Evolutionary conservation across 2,888 invertebrate species (phyloP).

Genomic region (Agonum fuliginosum): DNA sequence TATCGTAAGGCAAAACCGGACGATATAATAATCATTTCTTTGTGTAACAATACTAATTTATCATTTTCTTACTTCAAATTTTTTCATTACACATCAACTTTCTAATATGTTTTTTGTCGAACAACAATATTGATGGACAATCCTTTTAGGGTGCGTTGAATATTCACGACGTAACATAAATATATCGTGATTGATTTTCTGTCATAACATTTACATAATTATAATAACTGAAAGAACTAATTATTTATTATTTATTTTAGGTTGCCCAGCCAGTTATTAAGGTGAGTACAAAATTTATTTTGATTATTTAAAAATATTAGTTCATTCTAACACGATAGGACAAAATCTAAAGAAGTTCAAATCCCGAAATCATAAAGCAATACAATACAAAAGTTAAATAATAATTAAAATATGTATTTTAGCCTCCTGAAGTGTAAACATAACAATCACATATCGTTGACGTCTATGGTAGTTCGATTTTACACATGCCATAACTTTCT

Average conservation of each 20-base stretch:
- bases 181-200: neutral
- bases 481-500: neutral
- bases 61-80: too few relatives aligned
- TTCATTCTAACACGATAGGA: too few relatives aligned
- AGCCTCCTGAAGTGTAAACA: too few relatives aligned
- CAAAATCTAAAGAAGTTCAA: too few relatives aligned
- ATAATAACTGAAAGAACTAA: neutral
- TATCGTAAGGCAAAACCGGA: too few relatives aligned
- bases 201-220: neutral
- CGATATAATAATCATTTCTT: too few relatives aligned
- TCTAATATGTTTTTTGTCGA: neutral
- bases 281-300: neutral
- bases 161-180: neutral
- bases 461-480: too few relatives aligned
- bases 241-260: slow-evolving; percentile 31
- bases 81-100: too few relatives aligned
- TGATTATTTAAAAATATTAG: neutral
- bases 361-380: too few relatives aligned
- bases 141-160: neutral
- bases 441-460: too few relatives aligned
- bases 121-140: neutral
- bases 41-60: too few relatives aligned
- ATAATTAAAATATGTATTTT: neutral
- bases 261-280: slow-evolving; percentile 49
- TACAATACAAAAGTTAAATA: neutral